phyloP scores from a whole-genome alignment of 2,113 vertebrate species.

The Siniperca chuatsi region DNA sequence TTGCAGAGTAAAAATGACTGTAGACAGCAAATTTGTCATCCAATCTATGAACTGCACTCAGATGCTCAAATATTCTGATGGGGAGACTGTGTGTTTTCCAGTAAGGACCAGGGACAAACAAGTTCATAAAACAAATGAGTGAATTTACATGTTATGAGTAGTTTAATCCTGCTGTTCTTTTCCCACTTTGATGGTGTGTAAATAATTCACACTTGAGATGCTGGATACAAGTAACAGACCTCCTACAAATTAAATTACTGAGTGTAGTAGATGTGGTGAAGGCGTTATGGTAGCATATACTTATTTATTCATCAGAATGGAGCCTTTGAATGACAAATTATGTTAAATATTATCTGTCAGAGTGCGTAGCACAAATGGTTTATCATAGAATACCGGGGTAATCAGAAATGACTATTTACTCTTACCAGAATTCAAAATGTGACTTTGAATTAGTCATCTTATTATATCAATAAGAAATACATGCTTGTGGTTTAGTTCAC shows the following conservation, averaged over 20 bases:
- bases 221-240: neutral
- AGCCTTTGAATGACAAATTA: neutral
- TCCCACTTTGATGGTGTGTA: neutral
- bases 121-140: conserved; percentile 52
- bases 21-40: conserved; percentile 71
- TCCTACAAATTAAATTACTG: neutral
- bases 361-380: neutral
- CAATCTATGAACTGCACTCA: conserved; percentile 26
- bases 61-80: conserved; percentile 58
- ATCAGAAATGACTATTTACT: neutral
- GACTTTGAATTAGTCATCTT: neutral
- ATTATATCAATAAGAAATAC: neutral
- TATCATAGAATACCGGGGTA: neutral
- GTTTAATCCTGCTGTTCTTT: conserved; percentile 22
- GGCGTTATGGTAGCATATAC: neutral
- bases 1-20: conserved; percentile 49
- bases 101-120: conserved; percentile 48
- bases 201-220: conserved; percentile 29
- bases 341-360: neutral
- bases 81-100: conserved; percentile 27
- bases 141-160: conserved; percentile 53
- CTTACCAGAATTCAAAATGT: neutral
- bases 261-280: neutral
- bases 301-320: neutral
- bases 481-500: no score